Percentiles rank a stretch among this genome's conserved stretches.
Evolutionary conservation across 35 echinoderm and acorn worm species (phyloP).

Genomic region (Strongylocentrotus purpuratus): DNA sequence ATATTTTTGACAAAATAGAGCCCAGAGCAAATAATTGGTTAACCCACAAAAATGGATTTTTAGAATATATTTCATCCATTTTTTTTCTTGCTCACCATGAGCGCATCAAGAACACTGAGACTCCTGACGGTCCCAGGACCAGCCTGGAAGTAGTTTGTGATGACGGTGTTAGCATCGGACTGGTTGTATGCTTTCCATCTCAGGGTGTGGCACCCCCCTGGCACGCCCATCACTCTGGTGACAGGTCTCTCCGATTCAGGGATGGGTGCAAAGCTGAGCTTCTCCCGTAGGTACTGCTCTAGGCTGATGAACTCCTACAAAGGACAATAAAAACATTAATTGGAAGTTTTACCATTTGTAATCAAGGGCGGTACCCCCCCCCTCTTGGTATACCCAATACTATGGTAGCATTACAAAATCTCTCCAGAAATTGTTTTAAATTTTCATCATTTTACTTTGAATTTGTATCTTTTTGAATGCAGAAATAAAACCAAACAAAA

Average conservation of each 20-base stretch:
- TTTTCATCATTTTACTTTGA: no score
- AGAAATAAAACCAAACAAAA: no score
- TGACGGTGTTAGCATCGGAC: constrained; percentile 76
- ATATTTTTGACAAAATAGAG: neutral
- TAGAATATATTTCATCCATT: neutral
- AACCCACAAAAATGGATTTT: neutral
- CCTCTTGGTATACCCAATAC: no score
- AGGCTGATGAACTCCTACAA: constrained; percentile 78
- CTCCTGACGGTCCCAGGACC: constrained; percentile 73
- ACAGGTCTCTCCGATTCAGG: constrained; percentile 50
- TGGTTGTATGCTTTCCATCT: constrained; percentile 73
- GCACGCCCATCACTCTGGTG: constrained; percentile 64
- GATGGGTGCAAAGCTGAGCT: constrained; percentile 54
- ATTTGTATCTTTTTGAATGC: no score
- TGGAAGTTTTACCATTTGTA: no score
- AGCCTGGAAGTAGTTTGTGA: constrained; percentile 94
- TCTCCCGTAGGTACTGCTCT: constrained; percentile 64
- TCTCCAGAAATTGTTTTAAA: no score
- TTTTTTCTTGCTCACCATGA: constrained; percentile 64
- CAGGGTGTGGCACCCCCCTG: constrained; percentile 65
- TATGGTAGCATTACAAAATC: no score
- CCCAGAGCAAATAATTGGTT: neutral
- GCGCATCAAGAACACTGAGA: constrained; percentile 66
- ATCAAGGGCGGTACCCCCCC: no score
- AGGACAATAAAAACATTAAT: neutral